Evolutionary conservation across 2,888 invertebrate species (phyloP).

Genomic region (Diaphora mendica): DNA sequence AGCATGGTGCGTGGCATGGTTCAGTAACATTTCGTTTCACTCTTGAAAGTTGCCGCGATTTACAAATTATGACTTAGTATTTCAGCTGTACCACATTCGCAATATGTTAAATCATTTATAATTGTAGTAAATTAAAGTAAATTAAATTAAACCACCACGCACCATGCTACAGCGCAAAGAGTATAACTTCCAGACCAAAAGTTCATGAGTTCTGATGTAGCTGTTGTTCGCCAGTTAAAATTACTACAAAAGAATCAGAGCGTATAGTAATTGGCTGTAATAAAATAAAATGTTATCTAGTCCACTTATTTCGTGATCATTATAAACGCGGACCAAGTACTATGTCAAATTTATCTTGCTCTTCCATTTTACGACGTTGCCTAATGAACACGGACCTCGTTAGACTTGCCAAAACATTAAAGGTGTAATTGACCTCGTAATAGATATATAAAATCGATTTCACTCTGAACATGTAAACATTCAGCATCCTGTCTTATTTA

Average conservation of each 20-base stretch:
- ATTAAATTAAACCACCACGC: too few species aligned
- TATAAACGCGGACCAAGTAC: neutral
- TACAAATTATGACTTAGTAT: too few species aligned
- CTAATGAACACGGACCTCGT: conserved; percentile 23
- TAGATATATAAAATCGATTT: conserved; percentile 8
- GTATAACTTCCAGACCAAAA: too few species aligned
- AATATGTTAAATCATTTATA: too few species aligned
- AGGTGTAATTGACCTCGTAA: conserved; percentile 11
- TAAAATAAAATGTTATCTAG: neutral
- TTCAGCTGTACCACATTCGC: too few species aligned
- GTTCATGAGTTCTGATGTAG: too few species aligned
- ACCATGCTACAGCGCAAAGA: too few species aligned
- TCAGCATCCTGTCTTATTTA: neutral
- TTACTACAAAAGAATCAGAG: neutral
- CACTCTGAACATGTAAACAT: neutral
- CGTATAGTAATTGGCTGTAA: neutral
- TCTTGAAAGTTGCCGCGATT: too few species aligned
- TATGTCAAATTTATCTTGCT: conserved; percentile 26
- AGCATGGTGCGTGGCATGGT: too few species aligned
- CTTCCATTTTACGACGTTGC: conserved; percentile 9
- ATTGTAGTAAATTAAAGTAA: too few species aligned
- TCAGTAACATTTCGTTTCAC: too few species aligned
- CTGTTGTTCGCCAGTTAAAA: too few species aligned
- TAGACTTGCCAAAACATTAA: conserved; percentile 22
- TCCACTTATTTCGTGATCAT: neutral